A percentile compares a stretch with the other conserved stretches of the same genome.
Evolutionary conservation across 2,888 invertebrate genomes (phyloP).

Genomic region (Eretmocerus hayati): DNA sequence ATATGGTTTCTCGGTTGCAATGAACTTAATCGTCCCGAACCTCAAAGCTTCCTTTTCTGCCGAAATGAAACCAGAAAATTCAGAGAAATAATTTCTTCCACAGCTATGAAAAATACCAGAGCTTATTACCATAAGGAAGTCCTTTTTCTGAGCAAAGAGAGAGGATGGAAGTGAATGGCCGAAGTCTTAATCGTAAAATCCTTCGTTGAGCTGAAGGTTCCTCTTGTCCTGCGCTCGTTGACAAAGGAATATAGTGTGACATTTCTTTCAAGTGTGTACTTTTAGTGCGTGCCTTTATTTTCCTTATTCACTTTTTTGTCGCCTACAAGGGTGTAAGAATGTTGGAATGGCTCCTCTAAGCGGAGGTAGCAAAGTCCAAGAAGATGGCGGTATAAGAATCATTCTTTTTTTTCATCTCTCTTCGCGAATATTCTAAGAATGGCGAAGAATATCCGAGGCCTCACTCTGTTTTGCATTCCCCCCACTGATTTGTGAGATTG

Average conservation of each 20-base stretch:
- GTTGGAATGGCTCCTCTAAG: constrained; percentile 1
- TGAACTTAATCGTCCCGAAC: too few species aligned
- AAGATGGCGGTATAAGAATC: neutral
- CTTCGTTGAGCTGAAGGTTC: constrained; percentile 4
- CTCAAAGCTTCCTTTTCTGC: too few species aligned
- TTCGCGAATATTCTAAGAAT: neutral
- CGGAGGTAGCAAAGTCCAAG: too few species aligned
- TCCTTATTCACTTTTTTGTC: neutral
- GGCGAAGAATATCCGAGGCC: constrained; percentile 6
- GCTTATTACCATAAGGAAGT: too few species aligned
- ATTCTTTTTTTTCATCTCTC: neutral
- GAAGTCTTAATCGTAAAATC: constrained; percentile 12
- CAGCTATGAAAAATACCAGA: too few species aligned
- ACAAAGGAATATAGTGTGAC: neutral
- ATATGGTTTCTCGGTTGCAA: too few species aligned
- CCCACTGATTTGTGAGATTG: constrained; percentile 21
- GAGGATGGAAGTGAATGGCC: neutral
- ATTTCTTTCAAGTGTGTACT: constrained; percentile 12
- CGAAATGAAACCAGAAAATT: too few species aligned
- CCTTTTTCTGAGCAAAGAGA: neutral
- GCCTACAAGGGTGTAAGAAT: constrained; percentile 1
- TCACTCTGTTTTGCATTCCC: constrained; percentile 9
- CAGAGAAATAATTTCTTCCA: too few species aligned
- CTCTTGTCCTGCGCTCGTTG: neutral
- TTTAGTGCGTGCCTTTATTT: constrained; percentile 6